Evolutionary conservation across 2,113 vertebrate genomes (phyloP).

Genomic region (Syngnathoides biaculeatus): DNA sequence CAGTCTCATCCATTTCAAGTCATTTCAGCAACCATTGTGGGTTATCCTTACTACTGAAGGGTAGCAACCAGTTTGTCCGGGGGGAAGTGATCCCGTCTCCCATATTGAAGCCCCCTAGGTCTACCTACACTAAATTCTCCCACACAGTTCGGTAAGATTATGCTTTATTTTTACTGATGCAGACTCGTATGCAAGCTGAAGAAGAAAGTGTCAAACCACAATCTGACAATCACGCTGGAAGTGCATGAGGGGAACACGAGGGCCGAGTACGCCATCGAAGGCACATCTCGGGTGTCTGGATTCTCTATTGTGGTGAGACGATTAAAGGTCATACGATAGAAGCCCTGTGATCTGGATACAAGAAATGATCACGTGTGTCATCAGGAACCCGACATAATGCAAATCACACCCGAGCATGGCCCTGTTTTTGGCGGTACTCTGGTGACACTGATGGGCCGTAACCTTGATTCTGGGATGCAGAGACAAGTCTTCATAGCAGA

Average conservation of each 20-base stretch:
- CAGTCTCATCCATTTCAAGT: too few species aligned
- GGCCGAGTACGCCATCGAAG: constrained; percentile 70
- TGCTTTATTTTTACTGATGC: not conserved
- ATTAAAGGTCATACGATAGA: not conserved
- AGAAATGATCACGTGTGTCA: not conserved
- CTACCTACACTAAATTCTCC: not conserved
- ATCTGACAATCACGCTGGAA: constrained; percentile 69
- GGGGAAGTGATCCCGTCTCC: too few species aligned
- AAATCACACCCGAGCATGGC: constrained; percentile 77
- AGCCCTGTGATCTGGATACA: not conserved
- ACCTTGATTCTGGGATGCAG: constrained; percentile 75
- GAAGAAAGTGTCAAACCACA: constrained; percentile 19
- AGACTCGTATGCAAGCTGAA: constrained; percentile 80
- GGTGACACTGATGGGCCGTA: constrained; percentile 76
- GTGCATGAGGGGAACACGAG: constrained; percentile 65
- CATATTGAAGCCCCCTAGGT: not conserved
- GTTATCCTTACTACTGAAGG: too few species aligned
- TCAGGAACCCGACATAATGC: constrained; percentile 78
- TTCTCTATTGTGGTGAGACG: constrained; percentile 82
- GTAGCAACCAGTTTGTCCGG: too few species aligned
- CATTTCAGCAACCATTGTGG: too few species aligned
- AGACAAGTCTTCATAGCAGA: constrained; percentile 73
- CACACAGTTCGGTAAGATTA: not conserved
- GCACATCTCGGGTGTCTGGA: constrained; percentile 64
- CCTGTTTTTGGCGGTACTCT: constrained; percentile 81